Evolutionary conservation across 1,140 invertebrate genomes (phyloP), one percentile per base, ranked within the genome.

Genomic region (Ladona fulva): DNA sequence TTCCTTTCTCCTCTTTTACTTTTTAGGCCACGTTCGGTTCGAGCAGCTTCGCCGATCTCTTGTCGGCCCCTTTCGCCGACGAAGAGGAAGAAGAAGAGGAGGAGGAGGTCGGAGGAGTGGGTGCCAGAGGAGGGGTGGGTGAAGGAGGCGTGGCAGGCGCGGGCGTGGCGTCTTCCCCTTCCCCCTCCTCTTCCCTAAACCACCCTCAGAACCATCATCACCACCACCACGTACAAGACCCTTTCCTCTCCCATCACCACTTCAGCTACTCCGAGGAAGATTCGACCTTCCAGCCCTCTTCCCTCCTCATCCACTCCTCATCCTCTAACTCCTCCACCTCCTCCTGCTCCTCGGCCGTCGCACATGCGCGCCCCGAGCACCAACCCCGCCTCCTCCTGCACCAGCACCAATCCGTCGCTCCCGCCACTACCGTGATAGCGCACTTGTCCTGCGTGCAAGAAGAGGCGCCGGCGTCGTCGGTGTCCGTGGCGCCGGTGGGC

Each of bases 41-140:
- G 52, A 66, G 52, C 12, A 66, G 52, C 52, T 89, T 91, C 81
- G 88, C 89, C 79, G 90, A 91, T 80, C 85, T 90, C 81, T 85
- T 90, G 77, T 89, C 87, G 79, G 88, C 88, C 22, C 87, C 89
- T 24, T 82, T 80, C 77, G 78, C 42, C 29, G 76, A 42, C n/a
- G 42, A 76, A 16, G 44, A 52, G 22, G 24, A 24, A 42, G n/a
- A 24, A 24, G 24, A 76, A 42, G 44, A 24, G 22, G 37, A 25
- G 29, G 22, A 24, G 22, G 44, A 52, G 76, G 44, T 24, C 24
- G 24, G 24, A n/a, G 24, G 29, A n/a, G 24, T 14, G 12, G 37
- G 29, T 14, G 29, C 5, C 1, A 22, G 52, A 14, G 76, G 12
- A 19, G 24, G 29, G 22, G 44, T 14, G 12, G 24, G 25, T 16